Evolutionary conservation across 1,140 invertebrate genomes (phyloP).

Genomic region (Papilio aristodemus): DNA sequence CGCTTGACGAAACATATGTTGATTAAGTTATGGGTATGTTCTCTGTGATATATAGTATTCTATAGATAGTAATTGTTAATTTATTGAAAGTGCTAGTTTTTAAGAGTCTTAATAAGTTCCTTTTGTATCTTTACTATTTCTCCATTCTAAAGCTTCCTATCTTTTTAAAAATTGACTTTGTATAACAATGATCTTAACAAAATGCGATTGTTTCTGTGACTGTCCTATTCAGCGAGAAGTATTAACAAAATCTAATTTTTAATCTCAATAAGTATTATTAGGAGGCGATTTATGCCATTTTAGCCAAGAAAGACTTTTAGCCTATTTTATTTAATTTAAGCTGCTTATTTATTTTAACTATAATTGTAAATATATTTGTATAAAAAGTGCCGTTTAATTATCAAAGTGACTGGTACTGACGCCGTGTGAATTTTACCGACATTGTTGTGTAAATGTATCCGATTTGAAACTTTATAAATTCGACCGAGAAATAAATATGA

Average conservation of each 20-base stretch:
- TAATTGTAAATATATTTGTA: conserved; percentile 51
- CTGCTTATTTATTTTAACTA: conserved; percentile 65
- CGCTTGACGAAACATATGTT: conserved; percentile 71
- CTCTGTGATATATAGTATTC: conserved; percentile 80
- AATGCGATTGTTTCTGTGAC: conserved; percentile 47
- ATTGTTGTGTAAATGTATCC: conserved; percentile 44
- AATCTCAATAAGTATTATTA: conserved; percentile 69
- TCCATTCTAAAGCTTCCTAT: conserved; percentile 38
- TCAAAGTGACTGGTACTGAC: conserved; percentile 65
- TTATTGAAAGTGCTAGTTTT: conserved; percentile 63
- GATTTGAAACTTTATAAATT: neutral
- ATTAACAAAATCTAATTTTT: conserved; percentile 49
- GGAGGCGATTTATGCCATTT: conserved; percentile 56
- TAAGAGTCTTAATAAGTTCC: conserved; percentile 69
- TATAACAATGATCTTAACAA: conserved; percentile 48
- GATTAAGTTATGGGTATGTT: conserved; percentile 77
- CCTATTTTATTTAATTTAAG: conserved; percentile 50
- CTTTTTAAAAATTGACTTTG: conserved; percentile 45
- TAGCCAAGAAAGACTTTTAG: conserved; percentile 74
- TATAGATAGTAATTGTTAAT: conserved; percentile 73
- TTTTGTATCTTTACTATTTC: conserved; percentile 50
- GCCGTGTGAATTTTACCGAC: conserved; percentile 59
- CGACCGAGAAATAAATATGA: conserved; percentile 26
- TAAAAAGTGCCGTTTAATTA: conserved; percentile 61
- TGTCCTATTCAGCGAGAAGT: conserved; percentile 44